Evolutionary conservation across 2,797 vertebrate species (phyloP), one percentile per base, ranked within the genome.

Genomic region (Cichlasoma orientale): DNA sequence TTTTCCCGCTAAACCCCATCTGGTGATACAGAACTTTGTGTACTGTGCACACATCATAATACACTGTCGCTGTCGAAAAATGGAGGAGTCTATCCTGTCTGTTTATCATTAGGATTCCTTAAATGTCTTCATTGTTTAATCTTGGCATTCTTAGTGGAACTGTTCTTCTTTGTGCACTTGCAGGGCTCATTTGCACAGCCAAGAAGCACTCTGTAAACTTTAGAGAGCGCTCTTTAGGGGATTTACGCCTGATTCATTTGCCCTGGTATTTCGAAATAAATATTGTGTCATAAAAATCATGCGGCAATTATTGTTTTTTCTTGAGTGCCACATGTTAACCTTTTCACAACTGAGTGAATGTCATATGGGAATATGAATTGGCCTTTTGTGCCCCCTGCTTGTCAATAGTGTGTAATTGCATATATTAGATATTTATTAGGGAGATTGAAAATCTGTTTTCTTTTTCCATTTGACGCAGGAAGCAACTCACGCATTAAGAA

Each of bases 91-190:
- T 36, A 4, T 52, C 54, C 19, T 74, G 19, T 79, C 55, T 86
- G 88, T 91, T 93, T 90, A 85, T 82, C 56, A 53, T 86, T 80
- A 66, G 71, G 77, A 89, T 84, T 85, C 75, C 73, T 84, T 57
- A 80, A 90, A 92, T 82, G 75, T 88, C 86, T 85, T 66, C 56
- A 50, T 76, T 89, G 83, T 91, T 89, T 84, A 75, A 72, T 83
- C 73, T 72, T 87, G 87, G 83, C 80, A 27, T 16, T 38, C 44
- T 53, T 0, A 11, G 50, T 77, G 66, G 56, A 74, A 41, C 72
- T 79, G 73, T 73, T 68, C 55, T 66, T 23, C 52, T 76, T 41
- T 69, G 55, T 75, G n/a, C 82, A 50, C 18, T 68, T 50, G 44
- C 63, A 50, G 18, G 63, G 29, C 44, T 68, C 7, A 38, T 90